phyloP scores from a whole-genome alignment of 2,113 vertebrate genomes.

The Microcebus griseorufus region DNA sequence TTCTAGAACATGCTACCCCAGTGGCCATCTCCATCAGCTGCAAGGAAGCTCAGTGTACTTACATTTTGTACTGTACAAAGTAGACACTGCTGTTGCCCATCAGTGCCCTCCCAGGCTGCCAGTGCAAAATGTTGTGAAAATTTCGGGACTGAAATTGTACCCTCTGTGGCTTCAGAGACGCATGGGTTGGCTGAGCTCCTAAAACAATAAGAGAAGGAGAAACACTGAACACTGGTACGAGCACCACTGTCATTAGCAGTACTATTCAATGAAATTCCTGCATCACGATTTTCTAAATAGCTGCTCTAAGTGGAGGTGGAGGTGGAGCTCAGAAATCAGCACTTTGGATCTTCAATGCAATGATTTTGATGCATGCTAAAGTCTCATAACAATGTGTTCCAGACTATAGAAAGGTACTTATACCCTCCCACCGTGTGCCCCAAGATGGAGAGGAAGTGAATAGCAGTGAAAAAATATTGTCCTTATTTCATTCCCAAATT shows the following conservation, averaged over 20 bases:
- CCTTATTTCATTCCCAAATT: background rate
- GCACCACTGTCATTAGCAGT: background rate
- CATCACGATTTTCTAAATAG: background rate
- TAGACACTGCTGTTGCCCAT: conserved; percentile 59
- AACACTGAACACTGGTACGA: background rate
- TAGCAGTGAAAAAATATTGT: background rate
- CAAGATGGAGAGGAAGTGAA: background rate
- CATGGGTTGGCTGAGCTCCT: conserved; percentile 61
- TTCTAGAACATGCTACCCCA: background rate
- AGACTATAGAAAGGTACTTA: background rate
- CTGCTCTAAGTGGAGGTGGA: background rate
- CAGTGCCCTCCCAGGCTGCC: conserved; percentile 77
- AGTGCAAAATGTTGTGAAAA: conserved; percentile 82
- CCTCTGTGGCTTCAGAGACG: conserved; percentile 73
- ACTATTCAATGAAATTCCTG: background rate
- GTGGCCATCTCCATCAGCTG: background rate
- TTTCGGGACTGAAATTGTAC: conserved; percentile 83
- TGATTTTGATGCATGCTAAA: background rate
- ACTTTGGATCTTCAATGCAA: background rate
- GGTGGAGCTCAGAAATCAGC: background rate
- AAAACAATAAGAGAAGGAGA: conserved; percentile 51
- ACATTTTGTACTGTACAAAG: conserved; percentile 87
- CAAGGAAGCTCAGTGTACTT: conserved; percentile 63
- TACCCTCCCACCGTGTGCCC: no score
- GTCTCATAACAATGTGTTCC: background rate